Conservation (phyloP, 2,113 vertebrate species). For the Sebastes schlegelii region DNA sequence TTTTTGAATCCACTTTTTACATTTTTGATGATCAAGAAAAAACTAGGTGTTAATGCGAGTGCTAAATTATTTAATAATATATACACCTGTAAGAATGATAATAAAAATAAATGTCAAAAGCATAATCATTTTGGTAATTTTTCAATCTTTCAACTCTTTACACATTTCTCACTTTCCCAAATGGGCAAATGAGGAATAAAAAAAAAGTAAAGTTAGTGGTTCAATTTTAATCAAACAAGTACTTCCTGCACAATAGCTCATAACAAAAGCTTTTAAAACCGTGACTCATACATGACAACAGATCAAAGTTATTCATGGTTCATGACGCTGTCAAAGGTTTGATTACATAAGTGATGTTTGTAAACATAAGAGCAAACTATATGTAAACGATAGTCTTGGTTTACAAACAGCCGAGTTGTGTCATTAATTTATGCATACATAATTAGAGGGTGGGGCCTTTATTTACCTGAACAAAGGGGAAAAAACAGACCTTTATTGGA, state of each 20-base stretch:
- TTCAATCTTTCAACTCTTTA: background rate
- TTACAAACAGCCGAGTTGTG: constrained; percentile 8
- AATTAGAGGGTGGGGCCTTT: background rate
- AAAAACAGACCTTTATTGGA: background rate
- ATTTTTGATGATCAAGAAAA: background rate
- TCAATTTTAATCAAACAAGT: background rate
- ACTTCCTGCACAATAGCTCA: background rate
- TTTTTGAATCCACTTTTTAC: too few species aligned
- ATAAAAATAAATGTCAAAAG: background rate
- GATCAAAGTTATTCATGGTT: background rate
- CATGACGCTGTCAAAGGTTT: background rate
- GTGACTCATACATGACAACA: background rate
- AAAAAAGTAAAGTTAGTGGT: background rate
- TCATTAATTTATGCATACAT: background rate
- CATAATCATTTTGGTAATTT: background rate
- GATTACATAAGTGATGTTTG: constrained; percentile 36
- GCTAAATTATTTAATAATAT: background rate
- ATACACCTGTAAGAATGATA: background rate
- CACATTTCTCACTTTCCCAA: background rate
- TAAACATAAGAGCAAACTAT: constrained; percentile 11
- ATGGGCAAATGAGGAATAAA: background rate
- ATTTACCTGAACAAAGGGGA: background rate
- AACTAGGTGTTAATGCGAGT: background rate
- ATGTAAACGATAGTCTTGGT: background rate
- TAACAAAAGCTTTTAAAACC: too few species aligned